These are phyloP conservation scores for Elephantulus edwardii DNA, from an alignment of 2,113 vertebrate species.

Conservation along the genomic window DNA sequence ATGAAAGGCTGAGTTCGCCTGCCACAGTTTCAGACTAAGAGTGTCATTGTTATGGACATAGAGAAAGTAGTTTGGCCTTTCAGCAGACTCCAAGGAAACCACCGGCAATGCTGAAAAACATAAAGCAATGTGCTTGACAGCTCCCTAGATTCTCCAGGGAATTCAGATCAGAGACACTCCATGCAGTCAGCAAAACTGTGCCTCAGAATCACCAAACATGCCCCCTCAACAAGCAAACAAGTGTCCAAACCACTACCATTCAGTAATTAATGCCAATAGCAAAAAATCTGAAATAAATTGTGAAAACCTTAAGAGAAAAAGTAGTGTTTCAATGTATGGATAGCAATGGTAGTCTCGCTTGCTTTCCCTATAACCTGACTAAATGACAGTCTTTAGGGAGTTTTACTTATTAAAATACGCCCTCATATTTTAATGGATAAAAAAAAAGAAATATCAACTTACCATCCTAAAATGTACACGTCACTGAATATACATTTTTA, in stretches of 20 bases:
- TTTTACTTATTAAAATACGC: neutral
- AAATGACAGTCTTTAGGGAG: neutral
- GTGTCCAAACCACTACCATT: no score
- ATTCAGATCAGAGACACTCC: neutral
- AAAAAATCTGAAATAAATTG: neutral
- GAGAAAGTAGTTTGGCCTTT: conserved; percentile 97
- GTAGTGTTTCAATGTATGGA: neutral
- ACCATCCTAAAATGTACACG: neutral
- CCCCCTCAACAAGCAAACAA: no score
- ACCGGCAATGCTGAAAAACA: conserved; percentile 87
- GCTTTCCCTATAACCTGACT: neutral
- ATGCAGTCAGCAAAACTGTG: neutral
- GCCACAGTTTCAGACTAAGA: conserved; percentile 91
- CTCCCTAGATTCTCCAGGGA: neutral
- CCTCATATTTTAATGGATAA: neutral
- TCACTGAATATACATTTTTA: neutral
- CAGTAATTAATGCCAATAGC: neutral
- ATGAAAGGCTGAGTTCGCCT: conserved; percentile 86
- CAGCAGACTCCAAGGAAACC: conserved; percentile 95
- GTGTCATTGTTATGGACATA: conserved; percentile 84
- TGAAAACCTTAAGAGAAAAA: neutral
- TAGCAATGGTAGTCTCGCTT: neutral
- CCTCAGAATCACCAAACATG: neutral
- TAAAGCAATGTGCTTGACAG: neutral
- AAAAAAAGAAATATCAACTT: neutral